Evolutionary conservation across 2,797 vertebrate genomes (phyloP).

Genomic region (Scyliorhinus canicula): DNA sequence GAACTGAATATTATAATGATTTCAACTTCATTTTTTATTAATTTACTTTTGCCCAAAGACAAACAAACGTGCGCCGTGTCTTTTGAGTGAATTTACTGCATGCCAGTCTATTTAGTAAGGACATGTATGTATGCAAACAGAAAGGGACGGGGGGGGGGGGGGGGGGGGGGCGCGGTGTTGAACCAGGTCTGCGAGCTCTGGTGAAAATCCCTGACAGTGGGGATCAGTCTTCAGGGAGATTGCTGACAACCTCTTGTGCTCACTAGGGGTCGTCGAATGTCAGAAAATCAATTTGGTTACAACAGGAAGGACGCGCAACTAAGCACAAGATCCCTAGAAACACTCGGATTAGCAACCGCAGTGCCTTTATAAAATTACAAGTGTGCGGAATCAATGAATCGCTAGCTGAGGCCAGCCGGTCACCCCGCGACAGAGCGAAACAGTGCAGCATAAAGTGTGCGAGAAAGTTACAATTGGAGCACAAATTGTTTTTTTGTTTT

Average conservation of each 20-base stretch:
- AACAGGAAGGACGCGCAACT: slow-evolving; percentile 27
- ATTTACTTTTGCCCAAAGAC: not conserved
- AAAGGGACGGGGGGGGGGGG: no score
- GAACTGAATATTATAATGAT: not conserved
- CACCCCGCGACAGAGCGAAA: not conserved
- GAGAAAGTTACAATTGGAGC: not conserved
- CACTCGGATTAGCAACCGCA: slow-evolving; percentile 28
- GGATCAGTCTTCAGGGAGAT: slow-evolving; percentile 31
- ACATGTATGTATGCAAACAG: not conserved
- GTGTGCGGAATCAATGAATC: not conserved
- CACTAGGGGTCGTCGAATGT: slow-evolving; percentile 63
- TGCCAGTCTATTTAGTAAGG: not conserved
- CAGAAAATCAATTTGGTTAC: slow-evolving; percentile 46
- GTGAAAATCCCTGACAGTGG: slow-evolving; percentile 34
- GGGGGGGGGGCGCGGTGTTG: not conserved
- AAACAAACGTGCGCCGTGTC: not conserved
- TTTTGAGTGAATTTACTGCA: not conserved
- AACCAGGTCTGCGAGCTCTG: not conserved
- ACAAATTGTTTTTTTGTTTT: no score
- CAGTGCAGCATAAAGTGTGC: not conserved
- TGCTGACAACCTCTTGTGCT: slow-evolving; percentile 46
- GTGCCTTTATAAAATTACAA: slow-evolving; percentile 22
- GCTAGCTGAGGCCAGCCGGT: not conserved
- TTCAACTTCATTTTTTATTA: not conserved
- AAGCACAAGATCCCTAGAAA: slow-evolving; percentile 23